phyloP scores from a whole-genome alignment of 1,140 invertebrate genomes.

The Drosophila tropicalis region DNA sequence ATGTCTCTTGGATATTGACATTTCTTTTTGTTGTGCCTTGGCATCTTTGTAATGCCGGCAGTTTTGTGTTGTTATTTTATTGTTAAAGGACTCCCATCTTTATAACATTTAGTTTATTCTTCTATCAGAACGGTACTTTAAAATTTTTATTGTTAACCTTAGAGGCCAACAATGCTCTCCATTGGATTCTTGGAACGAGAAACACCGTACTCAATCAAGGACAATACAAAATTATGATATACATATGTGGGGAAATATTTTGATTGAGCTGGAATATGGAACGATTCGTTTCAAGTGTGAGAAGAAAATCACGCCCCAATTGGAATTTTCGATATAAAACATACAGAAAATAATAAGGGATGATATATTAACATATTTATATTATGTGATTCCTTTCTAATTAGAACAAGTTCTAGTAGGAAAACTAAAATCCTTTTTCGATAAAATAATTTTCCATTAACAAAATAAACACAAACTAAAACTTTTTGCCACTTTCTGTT shows the following conservation, averaged over 20 bases:
- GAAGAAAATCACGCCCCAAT: conserved; percentile 30
- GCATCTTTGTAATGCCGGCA: conserved; percentile 53
- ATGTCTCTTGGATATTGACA: conserved; percentile 72
- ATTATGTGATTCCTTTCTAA: neutral
- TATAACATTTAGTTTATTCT: conserved; percentile 33
- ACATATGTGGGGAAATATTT: conserved; percentile 73
- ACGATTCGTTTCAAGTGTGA: conserved; percentile 6
- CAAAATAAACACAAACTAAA: no score
- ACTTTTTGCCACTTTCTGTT: neutral
- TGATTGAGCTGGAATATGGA: conserved; percentile 37
- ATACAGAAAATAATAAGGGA: no score
- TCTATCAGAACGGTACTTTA: conserved; percentile 65
- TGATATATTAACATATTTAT: no score
- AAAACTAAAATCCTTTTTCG: no score
- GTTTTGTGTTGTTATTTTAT: conserved; percentile 33
- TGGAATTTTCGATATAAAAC: neutral
- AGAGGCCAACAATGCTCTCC: conserved; percentile 38
- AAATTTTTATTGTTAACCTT: conserved; percentile 30
- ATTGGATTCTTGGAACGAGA: conserved; percentile 36
- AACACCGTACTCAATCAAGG: neutral
- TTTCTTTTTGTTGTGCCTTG: conserved; percentile 51
- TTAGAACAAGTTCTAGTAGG: no score
- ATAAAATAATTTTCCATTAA: no score
- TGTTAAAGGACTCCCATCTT: conserved; percentile 21
- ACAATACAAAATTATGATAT: conserved; percentile 61